These are phyloP conservation scores for Cinara cedri DNA, from an alignment of 2,888 invertebrate species.

Conservation along the genomic window DNA sequence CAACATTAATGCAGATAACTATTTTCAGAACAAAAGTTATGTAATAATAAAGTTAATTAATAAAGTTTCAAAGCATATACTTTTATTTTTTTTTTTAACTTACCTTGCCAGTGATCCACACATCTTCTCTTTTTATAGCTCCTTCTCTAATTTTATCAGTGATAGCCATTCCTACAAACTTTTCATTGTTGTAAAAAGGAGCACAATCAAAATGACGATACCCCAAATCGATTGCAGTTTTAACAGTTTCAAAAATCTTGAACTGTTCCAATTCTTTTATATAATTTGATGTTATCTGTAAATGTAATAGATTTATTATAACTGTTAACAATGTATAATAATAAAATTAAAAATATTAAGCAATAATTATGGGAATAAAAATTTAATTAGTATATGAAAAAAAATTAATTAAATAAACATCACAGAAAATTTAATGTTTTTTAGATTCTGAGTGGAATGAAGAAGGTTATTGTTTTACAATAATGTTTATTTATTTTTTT, in stretches of 20 bases:
- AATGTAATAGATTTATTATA: not conserved
- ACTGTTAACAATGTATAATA: not conserved
- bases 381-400: not conserved
- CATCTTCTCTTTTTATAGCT: constrained; percentile 72
- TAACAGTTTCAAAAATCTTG: constrained; percentile 71
- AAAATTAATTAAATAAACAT: too few species aligned
- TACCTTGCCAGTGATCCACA: constrained; percentile 73
- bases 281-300: not conserved
- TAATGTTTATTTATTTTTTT: too few species aligned
- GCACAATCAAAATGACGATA: constrained; percentile 81
- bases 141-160: constrained; percentile 71
- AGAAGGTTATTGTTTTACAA: too few species aligned
- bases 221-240: constrained; percentile 76
- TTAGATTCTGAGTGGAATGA: too few species aligned
- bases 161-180: constrained; percentile 73
- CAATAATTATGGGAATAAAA: not conserved
- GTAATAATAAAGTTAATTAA: too few species aligned
- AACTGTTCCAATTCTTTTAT: constrained; percentile 64
- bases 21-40: too few species aligned
- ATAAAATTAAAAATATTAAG: not conserved
- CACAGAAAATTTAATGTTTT: too few species aligned
- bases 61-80: too few species aligned
- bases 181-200: constrained; percentile 73
- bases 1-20: too few species aligned
- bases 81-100: too few species aligned